Base-by-base conservation (phyloP, 2,113 vertebrate species). In the Spea multiplicata region DNA sequence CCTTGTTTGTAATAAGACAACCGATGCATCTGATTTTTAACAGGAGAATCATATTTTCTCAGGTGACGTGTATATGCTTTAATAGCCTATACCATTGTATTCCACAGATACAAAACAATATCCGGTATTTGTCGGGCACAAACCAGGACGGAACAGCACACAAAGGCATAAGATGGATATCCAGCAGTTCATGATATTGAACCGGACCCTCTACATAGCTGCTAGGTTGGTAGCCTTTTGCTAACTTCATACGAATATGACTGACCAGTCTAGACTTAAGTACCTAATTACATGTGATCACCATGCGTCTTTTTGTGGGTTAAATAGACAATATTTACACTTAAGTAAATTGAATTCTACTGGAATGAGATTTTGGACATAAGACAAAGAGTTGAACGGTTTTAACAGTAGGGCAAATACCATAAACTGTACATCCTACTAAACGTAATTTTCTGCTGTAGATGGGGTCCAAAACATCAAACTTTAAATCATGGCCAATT, bases 101-200 rank as follows among this genome's bases (percentile, higher is more conserved):
- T n/a, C 77, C 44, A 8, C 93, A 98, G 97, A 98, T 90, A 98
- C 97, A 84, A 98, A 94, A 93, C 97, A 98, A 88, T 99, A 98
- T 91, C 97, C 96, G 30, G 95, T 94, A 69, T 99, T 99, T 86
- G 95, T 98, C 87, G 97, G 97, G 87, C 97, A 99, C 93, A 99
- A 96, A 88, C 97, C 97, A 82, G 97, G 96, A 87, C 93, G 95
- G 84, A 98, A 98, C 93, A 94, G 88, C 93, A 97, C 97, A 0
- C 97, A 98, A 87, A 92, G 96, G 84, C 97, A 99, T 87, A 95
- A 90, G 84, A 90, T 98, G 93, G 97, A 99, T 89, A 95, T 99
- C 88, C 97, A 99, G 91, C 94, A 98, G 90, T 94, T 98, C 83
- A 81, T 95, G 91, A 91, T 95, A 89, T 96, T 98, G 95, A 97